phyloP scores from a whole-genome alignment of 2,113 vertebrate species.

The Sorex fumeus region DNA sequence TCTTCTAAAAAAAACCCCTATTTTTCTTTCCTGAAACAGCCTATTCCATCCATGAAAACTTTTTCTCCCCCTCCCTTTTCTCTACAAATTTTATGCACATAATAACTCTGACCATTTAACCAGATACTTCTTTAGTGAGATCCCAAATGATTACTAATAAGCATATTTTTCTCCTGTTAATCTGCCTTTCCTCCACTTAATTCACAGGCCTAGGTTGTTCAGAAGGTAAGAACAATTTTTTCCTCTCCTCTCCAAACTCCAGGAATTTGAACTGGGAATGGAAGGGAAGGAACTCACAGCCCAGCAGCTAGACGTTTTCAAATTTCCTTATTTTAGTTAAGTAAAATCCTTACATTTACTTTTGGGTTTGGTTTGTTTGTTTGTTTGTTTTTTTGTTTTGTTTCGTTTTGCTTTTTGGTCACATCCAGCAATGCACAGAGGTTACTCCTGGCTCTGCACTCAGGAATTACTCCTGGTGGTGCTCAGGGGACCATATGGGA shows the following conservation, averaged over 20 bases:
- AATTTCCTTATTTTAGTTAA: background rate
- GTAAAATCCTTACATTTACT: background rate
- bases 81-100: background rate
- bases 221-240: background rate
- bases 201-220: background rate
- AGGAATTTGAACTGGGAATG: background rate
- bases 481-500: too few species aligned
- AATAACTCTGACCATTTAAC: slow-evolving; percentile 11
- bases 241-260: background rate
- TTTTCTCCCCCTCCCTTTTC: background rate
- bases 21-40: slow-evolving; percentile 63
- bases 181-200: slow-evolving; percentile 48
- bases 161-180: background rate
- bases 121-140: background rate
- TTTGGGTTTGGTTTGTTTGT: background rate
- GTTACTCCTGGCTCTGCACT: too few species aligned
- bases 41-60: slow-evolving; percentile 11
- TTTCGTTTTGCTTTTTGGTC: too few species aligned
- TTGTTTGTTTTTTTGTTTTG: too few species aligned
- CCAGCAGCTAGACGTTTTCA: background rate
- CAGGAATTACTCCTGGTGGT: too few species aligned
- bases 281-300: background rate
- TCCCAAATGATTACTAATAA: background rate
- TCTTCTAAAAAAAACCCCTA: slow-evolving; percentile 56
- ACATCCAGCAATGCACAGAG: too few species aligned